Evolutionary conservation across 2,888 invertebrate species (phyloP).

Genomic region (Anodontia alba): DNA sequence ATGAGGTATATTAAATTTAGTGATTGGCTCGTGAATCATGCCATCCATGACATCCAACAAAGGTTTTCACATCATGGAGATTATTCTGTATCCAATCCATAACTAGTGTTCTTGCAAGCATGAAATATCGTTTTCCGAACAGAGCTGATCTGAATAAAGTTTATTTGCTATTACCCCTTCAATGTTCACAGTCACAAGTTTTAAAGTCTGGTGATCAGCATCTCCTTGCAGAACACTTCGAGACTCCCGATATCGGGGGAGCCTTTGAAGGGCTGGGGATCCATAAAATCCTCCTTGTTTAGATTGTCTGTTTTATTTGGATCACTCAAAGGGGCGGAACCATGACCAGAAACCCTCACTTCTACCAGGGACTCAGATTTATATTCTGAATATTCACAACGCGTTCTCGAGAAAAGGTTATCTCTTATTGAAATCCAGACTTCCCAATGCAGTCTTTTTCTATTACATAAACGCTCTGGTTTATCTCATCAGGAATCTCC

Average conservation of each 20-base stretch:
- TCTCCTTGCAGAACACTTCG: not conserved
- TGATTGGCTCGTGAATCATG: not conserved
- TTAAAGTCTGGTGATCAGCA: not conserved
- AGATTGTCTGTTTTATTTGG: not conserved
- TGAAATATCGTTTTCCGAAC: not conserved
- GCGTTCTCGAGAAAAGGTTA: not conserved
- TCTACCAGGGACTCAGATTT: not conserved
- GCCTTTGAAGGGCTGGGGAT: not conserved
- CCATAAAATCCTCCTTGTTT: not conserved
- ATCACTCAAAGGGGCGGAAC: not conserved
- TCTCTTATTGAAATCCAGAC: too few relatives aligned
- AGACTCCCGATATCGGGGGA: not conserved
- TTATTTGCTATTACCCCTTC: not conserved
- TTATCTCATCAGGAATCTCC: not conserved
- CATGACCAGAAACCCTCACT: not conserved
- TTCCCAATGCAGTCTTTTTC: not conserved
- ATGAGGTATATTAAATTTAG: not conserved
- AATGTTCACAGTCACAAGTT: not conserved
- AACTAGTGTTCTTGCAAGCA: not conserved
- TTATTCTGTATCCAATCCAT: not conserved
- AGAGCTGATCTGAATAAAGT: not conserved
- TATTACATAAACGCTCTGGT: not conserved
- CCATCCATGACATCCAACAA: not conserved
- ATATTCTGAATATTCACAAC: not conserved
- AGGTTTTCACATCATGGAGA: not conserved